Evolutionary conservation across 1,140 invertebrate species (phyloP).

Genomic region (Heliconius nattereri): DNA sequence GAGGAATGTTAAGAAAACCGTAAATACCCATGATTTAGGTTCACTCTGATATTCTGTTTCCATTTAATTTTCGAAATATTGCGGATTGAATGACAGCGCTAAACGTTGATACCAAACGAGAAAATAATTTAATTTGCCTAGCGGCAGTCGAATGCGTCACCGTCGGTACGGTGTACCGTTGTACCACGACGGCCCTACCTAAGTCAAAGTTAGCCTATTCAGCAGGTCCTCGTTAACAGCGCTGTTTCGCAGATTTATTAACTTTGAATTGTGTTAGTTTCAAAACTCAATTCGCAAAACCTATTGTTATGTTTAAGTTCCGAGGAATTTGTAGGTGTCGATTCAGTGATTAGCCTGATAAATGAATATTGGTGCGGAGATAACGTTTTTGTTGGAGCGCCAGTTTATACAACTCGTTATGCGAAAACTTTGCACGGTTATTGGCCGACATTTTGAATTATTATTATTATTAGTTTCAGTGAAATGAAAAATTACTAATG

Average conservation of each 20-base stretch:
- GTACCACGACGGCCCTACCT: background rate
- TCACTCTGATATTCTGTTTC: too few relatives aligned
- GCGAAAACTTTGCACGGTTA: background rate
- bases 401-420: background rate
- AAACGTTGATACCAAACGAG: too few relatives aligned
- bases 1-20: conserved; percentile 15
- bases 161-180: too few relatives aligned
- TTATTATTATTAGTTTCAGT: background rate
- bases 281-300: conserved; percentile 18
- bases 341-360: conserved; percentile 7
- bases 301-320: conserved; percentile 10
- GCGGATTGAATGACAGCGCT: too few relatives aligned
- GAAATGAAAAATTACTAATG: background rate
- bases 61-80: too few relatives aligned
- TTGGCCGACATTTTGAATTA: background rate
- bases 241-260: conserved; percentile 31
- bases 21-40: conserved; percentile 12
- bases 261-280: conserved; percentile 22
- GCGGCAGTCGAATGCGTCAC: too few relatives aligned
- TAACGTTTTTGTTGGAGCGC: background rate
- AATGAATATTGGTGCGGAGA: background rate
- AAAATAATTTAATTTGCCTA: too few relatives aligned
- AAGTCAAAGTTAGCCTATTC: conserved; percentile 29
- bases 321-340: conserved; percentile 7
- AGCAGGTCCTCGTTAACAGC: conserved; percentile 19